These are phyloP conservation scores for Calameuta pallipes DNA, from an alignment of 2,888 invertebrate genomes.

Conservation along the genomic window DNA sequence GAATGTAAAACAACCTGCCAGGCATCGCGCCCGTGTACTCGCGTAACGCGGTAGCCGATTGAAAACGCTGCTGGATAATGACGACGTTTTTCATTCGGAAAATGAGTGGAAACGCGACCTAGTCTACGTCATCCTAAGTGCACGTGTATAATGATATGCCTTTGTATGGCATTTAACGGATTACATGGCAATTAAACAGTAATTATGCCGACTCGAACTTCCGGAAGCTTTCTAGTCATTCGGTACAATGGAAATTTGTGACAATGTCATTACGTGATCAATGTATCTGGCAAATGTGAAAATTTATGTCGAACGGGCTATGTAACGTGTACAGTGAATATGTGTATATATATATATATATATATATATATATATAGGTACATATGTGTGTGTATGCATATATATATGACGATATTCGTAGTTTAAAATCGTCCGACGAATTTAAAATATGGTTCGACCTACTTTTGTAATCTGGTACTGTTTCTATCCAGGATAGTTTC, in stretches of 20 bases:
- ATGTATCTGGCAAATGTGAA: background rate
- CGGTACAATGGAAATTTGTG: background rate
- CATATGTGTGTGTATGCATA: too few relatives aligned
- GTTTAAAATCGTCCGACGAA: background rate
- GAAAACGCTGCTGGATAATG: background rate
- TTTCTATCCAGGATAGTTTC: constrained; percentile 81
- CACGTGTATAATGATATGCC: background rate
- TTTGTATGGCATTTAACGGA: background rate
- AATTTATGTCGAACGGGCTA: background rate
- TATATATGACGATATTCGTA: background rate
- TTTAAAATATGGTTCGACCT: constrained; percentile 30
- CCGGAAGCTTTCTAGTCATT: background rate
- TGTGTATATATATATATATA: too few relatives aligned
- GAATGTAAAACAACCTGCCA: background rate
- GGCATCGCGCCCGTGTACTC: background rate
- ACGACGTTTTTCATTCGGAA: background rate
- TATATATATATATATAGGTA: too few relatives aligned
- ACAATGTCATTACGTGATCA: background rate
- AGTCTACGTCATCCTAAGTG: background rate
- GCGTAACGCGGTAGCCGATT: background rate
- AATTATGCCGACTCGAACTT: background rate
- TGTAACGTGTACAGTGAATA: background rate
- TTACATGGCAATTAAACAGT: background rate
- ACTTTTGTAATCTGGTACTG: constrained; percentile 77
- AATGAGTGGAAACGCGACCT: background rate